Evolutionary conservation across 2,797 vertebrate species (phyloP).

Genomic region (Furcifer pardalis): DNA sequence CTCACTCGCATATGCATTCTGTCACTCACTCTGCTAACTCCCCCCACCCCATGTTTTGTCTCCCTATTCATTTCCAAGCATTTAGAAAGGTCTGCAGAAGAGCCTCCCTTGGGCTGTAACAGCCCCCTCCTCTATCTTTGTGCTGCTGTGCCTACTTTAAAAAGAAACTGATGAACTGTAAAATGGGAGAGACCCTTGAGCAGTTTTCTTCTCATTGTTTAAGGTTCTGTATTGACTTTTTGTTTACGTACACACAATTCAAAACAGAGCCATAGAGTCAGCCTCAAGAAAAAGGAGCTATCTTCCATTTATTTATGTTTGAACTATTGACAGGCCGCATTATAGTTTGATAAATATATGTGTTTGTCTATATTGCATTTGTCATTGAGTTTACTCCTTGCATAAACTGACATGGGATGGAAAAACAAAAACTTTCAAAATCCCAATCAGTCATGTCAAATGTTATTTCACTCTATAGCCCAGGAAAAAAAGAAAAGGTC

Average conservation of each 20-base stretch:
- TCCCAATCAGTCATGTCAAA: constrained; percentile 42
- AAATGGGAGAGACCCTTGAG: not conserved
- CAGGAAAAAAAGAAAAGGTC: constrained; percentile 55
- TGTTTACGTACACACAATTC: constrained; percentile 34
- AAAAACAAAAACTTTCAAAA: constrained; percentile 44
- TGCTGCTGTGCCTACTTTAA: not conserved
- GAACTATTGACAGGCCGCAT: constrained; percentile 35
- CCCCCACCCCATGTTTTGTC: too few species aligned
- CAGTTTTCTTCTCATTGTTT: constrained; percentile 18
- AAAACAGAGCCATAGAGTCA: constrained; percentile 48
- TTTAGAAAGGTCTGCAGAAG: not conserved
- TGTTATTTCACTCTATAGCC: constrained; percentile 37
- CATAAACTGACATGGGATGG: constrained; percentile 50
- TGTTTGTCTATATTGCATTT: constrained; percentile 28
- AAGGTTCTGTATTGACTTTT: constrained; percentile 38
- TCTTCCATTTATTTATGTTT: constrained; percentile 52
- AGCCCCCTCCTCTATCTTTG: not conserved
- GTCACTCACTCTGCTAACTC: not conserved
- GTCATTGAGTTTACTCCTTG: constrained; percentile 23
- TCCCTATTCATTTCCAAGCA: not conserved
- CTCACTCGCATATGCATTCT: not conserved
- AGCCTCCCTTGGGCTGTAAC: not conserved
- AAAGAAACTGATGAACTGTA: not conserved
- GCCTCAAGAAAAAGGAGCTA: constrained; percentile 35
- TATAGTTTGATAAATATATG: constrained; percentile 41